Conservation (phyloP, 2,113 vertebrate genomes). For the Ceuthmochares aereus region DNA sequence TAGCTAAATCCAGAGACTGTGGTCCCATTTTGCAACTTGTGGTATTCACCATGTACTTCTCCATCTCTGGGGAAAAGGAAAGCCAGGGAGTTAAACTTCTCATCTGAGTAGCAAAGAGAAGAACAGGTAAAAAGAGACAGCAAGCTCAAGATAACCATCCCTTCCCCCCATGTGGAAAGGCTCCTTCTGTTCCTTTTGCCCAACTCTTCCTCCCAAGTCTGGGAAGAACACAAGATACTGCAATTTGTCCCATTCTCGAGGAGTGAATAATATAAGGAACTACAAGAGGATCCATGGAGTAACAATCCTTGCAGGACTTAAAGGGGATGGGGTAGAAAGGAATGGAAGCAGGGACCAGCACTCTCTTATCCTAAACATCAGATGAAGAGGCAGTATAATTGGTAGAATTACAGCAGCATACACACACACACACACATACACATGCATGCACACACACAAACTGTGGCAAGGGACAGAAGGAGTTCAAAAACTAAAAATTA, state of each 20-base stretch:
- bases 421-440: too few species aligned
- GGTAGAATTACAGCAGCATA: neutral
- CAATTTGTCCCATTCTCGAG: neutral
- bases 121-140: neutral
- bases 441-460: accelerated
- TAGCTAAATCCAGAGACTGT: neutral
- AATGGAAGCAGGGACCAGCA: neutral
- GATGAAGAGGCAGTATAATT: neutral
- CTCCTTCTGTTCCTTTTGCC: neutral
- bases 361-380: neutral
- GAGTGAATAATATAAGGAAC: neutral
- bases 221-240: neutral
- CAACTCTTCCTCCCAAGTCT: neutral
- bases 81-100: neutral
- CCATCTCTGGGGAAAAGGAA: neutral
- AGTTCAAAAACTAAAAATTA: neutral
- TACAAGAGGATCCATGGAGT: accelerated
- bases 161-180: neutral
- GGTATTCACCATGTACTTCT: neutral
- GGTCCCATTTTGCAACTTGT: neutral
- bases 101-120: neutral
- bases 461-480: neutral
- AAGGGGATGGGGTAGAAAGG: neutral
- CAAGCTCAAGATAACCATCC: neutral
- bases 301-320: neutral